These are phyloP conservation scores for Neuroterus valhalla DNA, from an alignment of 1,140 invertebrate species.

Conservation along the genomic window DNA sequence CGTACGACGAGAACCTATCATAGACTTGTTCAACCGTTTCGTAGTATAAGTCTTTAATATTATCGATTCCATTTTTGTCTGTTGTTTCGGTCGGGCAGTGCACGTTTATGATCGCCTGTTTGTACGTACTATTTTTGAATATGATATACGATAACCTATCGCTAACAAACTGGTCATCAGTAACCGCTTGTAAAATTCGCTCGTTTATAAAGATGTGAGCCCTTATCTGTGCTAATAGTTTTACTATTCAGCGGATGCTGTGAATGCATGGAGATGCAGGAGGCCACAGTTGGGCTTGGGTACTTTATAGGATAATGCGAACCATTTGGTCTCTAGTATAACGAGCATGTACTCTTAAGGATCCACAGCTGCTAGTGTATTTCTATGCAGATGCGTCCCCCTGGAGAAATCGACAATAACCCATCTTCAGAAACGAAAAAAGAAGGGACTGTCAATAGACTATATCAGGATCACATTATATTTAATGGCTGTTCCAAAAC, in stretches of 20 bases:
- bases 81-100: no score
- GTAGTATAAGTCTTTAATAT: no score
- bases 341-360: constrained; percentile 41
- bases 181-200: not conserved
- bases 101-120: no score
- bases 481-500: no score
- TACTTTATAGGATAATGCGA: constrained; percentile 48
- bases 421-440: not conserved
- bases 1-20: no score
- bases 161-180: no score
- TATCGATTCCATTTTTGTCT: no score
- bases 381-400: constrained; percentile 37
- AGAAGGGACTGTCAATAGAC: not conserved
- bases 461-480: not conserved
- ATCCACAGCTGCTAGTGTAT: constrained; percentile 34
- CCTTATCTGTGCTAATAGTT: constrained; percentile 10
- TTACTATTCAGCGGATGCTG: constrained; percentile 27
- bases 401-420: constrained; percentile 18
- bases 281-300: constrained; percentile 39
- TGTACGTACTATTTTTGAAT: no score
- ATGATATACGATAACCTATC: no score
- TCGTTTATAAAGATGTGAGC: not conserved
- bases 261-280: constrained; percentile 22
- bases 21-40: no score
- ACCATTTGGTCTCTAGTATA: constrained; percentile 46